Conservation (phyloP, 2,797 vertebrate genomes). For the Sebastes paucispinis region DNA sequence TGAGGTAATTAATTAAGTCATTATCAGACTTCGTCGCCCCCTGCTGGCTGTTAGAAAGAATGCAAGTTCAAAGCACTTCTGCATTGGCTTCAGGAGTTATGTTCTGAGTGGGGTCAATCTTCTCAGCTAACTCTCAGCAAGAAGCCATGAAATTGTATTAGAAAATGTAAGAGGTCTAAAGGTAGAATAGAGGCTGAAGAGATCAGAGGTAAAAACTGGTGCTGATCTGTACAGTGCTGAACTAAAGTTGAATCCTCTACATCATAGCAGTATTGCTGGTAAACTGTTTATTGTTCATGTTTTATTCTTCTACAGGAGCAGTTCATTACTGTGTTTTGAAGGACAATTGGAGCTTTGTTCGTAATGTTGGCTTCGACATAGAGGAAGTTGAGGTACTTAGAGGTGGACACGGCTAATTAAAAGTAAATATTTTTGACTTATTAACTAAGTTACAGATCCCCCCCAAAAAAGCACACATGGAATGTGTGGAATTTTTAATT, state of each 20-base stretch:
- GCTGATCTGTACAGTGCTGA: neutral
- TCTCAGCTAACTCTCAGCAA: neutral
- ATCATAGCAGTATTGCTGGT: neutral
- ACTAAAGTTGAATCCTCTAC: neutral
- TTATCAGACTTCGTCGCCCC: too few species aligned
- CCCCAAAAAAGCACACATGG: neutral
- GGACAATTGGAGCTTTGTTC: neutral
- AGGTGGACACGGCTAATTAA: conserved; percentile 45
- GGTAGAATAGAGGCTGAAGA: neutral
- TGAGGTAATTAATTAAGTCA: too few species aligned
- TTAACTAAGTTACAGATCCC: neutral
- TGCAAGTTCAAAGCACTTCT: too few species aligned
- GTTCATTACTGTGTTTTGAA: neutral
- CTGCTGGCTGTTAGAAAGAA: too few species aligned
- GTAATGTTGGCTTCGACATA: neutral
- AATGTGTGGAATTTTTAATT: conserved; percentile 45
- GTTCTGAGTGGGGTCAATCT: neutral
- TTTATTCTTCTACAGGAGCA: neutral
- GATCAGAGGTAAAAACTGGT: neutral
- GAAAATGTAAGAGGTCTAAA: neutral
- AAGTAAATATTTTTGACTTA: conserved; percentile 42
- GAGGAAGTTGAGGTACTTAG: neutral
- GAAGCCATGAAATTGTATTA: neutral
- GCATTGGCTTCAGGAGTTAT: too few species aligned
- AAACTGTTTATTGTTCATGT: neutral